phyloP scores from a whole-genome alignment of 1,140 invertebrate species.

The Drosophila nigromelanica region DNA sequence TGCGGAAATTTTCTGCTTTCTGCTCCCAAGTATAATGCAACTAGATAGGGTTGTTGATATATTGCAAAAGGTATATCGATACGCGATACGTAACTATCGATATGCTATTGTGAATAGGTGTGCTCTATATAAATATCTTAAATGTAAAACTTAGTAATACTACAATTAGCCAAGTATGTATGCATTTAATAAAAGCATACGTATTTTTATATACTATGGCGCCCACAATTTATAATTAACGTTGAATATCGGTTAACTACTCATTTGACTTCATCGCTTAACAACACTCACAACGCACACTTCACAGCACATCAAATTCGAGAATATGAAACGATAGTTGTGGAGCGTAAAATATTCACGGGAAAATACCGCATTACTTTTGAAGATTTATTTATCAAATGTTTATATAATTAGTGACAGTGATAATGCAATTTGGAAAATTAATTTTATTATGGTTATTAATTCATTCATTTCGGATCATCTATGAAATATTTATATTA shows the following conservation, averaged over 20 bases:
- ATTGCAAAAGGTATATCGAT: slow-evolving; percentile 39
- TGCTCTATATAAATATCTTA: neutral
- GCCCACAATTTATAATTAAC: neutral
- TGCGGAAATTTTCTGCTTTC: slow-evolving; percentile 30
- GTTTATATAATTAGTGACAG: too few relatives aligned
- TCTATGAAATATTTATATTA: slow-evolving; percentile 27
- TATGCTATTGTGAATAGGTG: neutral
- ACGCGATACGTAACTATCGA: slow-evolving; percentile 10
- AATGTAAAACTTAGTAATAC: neutral
- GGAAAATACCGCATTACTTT: neutral
- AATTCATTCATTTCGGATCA: slow-evolving; percentile 12
- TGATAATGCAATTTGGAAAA: slow-evolving; percentile 14
- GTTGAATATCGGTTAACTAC: neutral
- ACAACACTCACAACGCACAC: slow-evolving; percentile 6
- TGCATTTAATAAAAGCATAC: neutral
- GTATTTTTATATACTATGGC: neutral
- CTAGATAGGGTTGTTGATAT: slow-evolving; percentile 48
- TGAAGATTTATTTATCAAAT: neutral
- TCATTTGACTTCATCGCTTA: neutral
- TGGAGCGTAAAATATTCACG: neutral
- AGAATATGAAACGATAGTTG: neutral
- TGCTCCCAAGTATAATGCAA: slow-evolving; percentile 50
- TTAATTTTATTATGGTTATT: slow-evolving; percentile 37
- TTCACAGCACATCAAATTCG: neutral
- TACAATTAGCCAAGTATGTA: neutral